Base-by-base conservation (phyloP, 2,113 vertebrate species). In the Regulus satrapa region DNA sequence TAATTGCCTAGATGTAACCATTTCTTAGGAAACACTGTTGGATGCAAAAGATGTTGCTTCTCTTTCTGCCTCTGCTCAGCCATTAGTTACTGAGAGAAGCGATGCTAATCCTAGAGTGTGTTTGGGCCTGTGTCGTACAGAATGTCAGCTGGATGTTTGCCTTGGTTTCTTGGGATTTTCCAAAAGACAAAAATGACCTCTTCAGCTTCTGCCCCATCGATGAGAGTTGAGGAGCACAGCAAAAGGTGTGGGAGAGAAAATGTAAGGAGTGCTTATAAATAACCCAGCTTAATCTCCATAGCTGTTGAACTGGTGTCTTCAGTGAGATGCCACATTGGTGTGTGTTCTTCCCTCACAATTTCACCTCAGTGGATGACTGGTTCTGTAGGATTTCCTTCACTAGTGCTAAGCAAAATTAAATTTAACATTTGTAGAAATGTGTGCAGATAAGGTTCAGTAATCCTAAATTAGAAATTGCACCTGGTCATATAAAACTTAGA, bases 61-160 rank as follows among this genome's bases (percentile, higher is more conserved):
- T 51, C 61, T 72, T 83, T 76, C 41, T 85, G 43, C 31, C 71
- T 54, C 77, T 64, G 56, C 74, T 85, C 67, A 69, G 1, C 43
- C 43, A 17, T 18, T 43, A 28, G 34, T 55, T 79, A 24, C 0
- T 63, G 88, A 46, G 46, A 32, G 43, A 46, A 82, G 29, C 46
- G 63, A 31, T 62, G 51, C 28, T 25, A 6, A 58, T 51, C 51
- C 0, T 18, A 12, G 34, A 59, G 28, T 0, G 0, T 69, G 2
- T 69, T 79, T 72, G 66, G 74, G 21, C 15, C 79, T 80, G 17
- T 25, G 2, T 62, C 36, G 3, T 8, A 12, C 31, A 45, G 72
- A 80, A 34, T 23, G 49, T 74, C 71, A 77, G 1, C 63, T 63
- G 72, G 29, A 38, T 1, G 1, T 83, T 68, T 76, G 38, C 46